A percentile compares a stretch with the other conserved stretches of the same genome.
Evolutionary conservation across 2,797 vertebrate species (phyloP).

Genomic region (Sternarchorhynchus goeldii): DNA sequence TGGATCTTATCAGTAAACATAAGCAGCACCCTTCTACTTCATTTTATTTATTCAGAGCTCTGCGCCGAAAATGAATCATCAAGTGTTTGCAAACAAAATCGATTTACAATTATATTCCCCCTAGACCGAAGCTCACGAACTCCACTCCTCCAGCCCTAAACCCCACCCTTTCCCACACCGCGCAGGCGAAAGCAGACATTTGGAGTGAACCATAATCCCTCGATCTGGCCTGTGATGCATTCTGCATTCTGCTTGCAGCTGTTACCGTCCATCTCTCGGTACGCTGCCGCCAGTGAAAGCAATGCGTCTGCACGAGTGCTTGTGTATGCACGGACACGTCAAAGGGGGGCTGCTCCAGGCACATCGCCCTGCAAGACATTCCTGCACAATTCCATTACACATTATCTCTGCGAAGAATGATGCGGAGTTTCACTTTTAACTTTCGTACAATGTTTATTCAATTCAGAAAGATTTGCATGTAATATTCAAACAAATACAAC

Average conservation of each 20-base stretch:
- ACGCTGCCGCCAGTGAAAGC: slow-evolving; percentile 41
- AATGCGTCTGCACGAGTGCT: neutral
- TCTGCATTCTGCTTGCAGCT: slow-evolving; percentile 77
- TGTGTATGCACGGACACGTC: neutral
- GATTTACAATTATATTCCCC: slow-evolving; percentile 43
- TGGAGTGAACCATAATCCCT: slow-evolving; percentile 60
- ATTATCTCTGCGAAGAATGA: too few relatives aligned
- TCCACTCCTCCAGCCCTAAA: slow-evolving; percentile 9
- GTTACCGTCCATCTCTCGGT: slow-evolving; percentile 77
- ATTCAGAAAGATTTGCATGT: too few relatives aligned
- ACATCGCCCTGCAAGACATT: neutral
- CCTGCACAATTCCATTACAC: too few relatives aligned
- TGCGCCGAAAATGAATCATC: slow-evolving; percentile 53
- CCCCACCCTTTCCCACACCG: slow-evolving; percentile 43
- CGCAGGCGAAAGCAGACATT: slow-evolving; percentile 70
- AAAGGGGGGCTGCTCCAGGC: neutral
- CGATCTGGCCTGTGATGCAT: slow-evolving; percentile 67
- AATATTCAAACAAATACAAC: too few relatives aligned
- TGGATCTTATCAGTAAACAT: slow-evolving; percentile 38
- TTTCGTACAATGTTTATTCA: too few relatives aligned
- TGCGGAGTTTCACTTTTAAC: too few relatives aligned
- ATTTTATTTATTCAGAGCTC: neutral
- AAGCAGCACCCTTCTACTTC: neutral
- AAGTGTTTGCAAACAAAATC: slow-evolving; percentile 53
- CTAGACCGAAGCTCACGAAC: neutral